A percentile compares a stretch with the other conserved stretches of the same genome.
Evolutionary conservation across 2,888 invertebrate species (phyloP).

Genomic region (Drosophila seclusa): DNA sequence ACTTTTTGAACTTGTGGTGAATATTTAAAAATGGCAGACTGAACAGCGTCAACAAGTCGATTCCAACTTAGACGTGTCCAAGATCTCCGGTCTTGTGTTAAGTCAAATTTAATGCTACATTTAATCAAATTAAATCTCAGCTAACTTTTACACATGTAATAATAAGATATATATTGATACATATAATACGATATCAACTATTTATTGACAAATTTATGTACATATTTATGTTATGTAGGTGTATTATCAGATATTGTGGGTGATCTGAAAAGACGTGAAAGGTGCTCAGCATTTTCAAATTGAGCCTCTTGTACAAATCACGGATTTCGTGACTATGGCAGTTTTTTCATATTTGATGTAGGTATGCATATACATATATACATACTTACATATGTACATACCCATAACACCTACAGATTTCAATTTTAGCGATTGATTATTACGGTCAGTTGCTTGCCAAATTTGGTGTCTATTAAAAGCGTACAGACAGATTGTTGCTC

Average conservation of each 20-base stretch:
- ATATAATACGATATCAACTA: background rate
- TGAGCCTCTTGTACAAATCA: slow-evolving; percentile 21
- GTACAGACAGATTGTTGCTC: slow-evolving; percentile 51
- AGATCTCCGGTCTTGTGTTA: background rate
- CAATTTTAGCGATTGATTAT: slow-evolving; percentile 30
- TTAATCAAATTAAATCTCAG: background rate
- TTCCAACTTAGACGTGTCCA: background rate
- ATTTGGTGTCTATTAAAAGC: slow-evolving; percentile 71
- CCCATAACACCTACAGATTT: slow-evolving; percentile 20
- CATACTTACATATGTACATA: background rate
- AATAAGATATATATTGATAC: background rate
- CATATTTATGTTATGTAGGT: background rate
- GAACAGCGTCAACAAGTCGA: background rate
- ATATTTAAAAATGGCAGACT: background rate
- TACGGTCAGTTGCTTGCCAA: slow-evolving; percentile 54
- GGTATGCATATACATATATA: background rate
- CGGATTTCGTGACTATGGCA: slow-evolving; percentile 43
- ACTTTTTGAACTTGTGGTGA: background rate
- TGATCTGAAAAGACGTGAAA: background rate
- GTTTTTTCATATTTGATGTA: slow-evolving; percentile 28
- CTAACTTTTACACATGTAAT: background rate
- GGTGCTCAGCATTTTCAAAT: slow-evolving; percentile 4
- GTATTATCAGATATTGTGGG: background rate
- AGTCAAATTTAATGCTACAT: background rate
- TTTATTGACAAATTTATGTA: background rate